These are phyloP conservation scores for Trachelipus rathkii DNA, from an alignment of 1,140 invertebrate genomes.

Conservation along the genomic window DNA sequence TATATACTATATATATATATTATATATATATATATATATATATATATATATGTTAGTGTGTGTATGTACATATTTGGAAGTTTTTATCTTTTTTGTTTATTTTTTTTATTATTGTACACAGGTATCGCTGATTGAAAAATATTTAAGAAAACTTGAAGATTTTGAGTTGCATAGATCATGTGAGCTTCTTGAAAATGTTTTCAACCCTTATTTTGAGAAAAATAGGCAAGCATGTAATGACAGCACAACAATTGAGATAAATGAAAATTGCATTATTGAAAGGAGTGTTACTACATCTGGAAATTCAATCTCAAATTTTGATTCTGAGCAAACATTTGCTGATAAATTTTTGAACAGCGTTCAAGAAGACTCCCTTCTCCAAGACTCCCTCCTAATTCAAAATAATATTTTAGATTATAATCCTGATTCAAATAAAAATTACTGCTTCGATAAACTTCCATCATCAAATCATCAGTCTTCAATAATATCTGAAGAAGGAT, in stretches of 20 bases:
- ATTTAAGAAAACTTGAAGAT: background rate
- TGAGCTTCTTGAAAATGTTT: background rate
- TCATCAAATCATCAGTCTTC: background rate
- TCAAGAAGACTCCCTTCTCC: background rate
- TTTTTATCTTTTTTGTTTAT: too few species aligned
- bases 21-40: too few species aligned
- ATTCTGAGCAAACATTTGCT: background rate
- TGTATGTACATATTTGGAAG: too few species aligned
- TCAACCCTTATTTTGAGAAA: background rate
- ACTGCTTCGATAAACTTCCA: background rate
- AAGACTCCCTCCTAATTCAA: background rate
- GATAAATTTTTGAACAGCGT: constrained; percentile 1
- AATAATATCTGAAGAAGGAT: background rate
- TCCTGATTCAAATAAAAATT: background rate
- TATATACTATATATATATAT: too few species aligned
- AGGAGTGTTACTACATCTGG: background rate
- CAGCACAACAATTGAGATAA: background rate
- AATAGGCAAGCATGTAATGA: background rate
- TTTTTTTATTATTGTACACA: background rate
- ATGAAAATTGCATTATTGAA: background rate
- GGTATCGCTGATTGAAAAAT: background rate
- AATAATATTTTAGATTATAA: background rate
- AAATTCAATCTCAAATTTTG: background rate
- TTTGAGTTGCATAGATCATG: background rate
- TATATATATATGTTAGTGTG: too few species aligned